phyloP scores from a whole-genome alignment of 1,140 invertebrate genomes.

The Holcopasites calliopsidis region DNA sequence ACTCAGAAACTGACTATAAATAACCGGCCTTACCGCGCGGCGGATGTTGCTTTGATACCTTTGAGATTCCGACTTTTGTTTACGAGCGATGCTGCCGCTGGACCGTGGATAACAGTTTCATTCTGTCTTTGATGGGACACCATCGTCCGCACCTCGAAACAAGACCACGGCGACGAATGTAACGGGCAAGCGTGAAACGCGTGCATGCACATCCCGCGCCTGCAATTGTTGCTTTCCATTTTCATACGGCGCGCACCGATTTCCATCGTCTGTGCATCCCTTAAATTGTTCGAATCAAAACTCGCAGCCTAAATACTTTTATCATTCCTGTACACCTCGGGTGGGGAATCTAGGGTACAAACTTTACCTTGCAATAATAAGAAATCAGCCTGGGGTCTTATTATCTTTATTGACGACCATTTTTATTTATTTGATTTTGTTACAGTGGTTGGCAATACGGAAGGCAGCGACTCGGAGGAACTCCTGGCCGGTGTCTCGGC shows the following conservation, averaged over 20 bases:
- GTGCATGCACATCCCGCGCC: not conserved
- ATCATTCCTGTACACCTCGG: too few species aligned
- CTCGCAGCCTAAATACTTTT: too few species aligned
- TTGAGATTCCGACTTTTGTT: conserved; percentile 44
- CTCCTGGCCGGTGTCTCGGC: conserved; percentile 70
- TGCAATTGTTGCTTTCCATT: not conserved
- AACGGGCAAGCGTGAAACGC: not conserved
- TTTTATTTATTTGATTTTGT: conserved; percentile 45
- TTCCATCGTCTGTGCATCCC: too few species aligned
- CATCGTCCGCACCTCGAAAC: not conserved
- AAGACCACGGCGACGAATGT: not conserved
- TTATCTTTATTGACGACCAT: not conserved
- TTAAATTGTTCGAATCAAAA: too few species aligned
- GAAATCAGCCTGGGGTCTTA: too few species aligned
- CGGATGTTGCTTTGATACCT: conserved; percentile 45
- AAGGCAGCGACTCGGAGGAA: conserved; percentile 77
- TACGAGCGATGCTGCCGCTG: conserved; percentile 26
- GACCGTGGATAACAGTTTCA: conserved; percentile 30
- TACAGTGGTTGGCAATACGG: conserved; percentile 74
- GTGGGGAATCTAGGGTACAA: too few species aligned
- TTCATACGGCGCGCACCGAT: not conserved
- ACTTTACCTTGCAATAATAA: too few species aligned
- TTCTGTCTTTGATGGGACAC: conserved; percentile 40
- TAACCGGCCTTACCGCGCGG: conserved; percentile 32
- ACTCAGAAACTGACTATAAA: conserved; percentile 47